A percentile compares a stretch with the other conserved stretches of the same genome.
These are phyloP conservation scores for Dasypogon diadema DNA, from an alignment of 2,888 invertebrate genomes.

Conservation along the genomic window DNA sequence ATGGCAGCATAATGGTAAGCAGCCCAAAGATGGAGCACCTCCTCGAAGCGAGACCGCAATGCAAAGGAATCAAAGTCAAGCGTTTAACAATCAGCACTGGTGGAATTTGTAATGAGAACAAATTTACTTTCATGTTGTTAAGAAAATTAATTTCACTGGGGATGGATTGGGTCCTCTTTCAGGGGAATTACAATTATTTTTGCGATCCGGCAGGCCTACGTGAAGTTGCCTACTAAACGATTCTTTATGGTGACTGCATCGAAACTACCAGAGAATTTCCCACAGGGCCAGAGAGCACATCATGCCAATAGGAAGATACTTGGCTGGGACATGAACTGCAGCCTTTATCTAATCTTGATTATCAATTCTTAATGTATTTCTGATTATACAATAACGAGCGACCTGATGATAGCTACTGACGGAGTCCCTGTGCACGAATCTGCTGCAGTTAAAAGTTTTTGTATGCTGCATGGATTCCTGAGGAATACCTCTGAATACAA, in stretches of 20 bases:
- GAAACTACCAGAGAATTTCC: conserved; percentile 11
- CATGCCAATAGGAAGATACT: conserved; percentile 30
- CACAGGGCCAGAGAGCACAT: conserved; percentile 30
- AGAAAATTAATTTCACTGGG: conserved; percentile 48
- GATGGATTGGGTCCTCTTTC: conserved; percentile 37
- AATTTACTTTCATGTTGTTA: conserved; percentile 52
- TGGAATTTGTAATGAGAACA: conserved; percentile 52
- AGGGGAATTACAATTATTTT: conserved; percentile 35
- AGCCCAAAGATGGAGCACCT: conserved; percentile 42
- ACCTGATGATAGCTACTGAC: conserved; percentile 30
- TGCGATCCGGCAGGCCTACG: conserved; percentile 21
- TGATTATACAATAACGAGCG: conserved; percentile 47
- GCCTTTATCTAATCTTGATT: conserved; percentile 46
- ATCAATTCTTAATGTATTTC: conserved; percentile 41
- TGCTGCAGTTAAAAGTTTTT: conserved; percentile 14
- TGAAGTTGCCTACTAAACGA: not conserved
- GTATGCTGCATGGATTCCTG: not conserved
- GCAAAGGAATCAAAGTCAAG: conserved; percentile 25
- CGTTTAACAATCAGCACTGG: conserved; percentile 39
- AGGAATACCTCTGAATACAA: conserved; percentile 23
- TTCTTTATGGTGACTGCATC: not conserved
- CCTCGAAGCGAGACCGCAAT: not conserved
- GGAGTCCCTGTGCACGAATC: conserved; percentile 6
- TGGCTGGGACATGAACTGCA: conserved; percentile 37
- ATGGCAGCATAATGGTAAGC: conserved; percentile 45